Percentiles rank a stretch among this genome's conserved stretches.
These are phyloP conservation scores for Ascaphus truei DNA, from an alignment of 2,113 vertebrate genomes.

Conservation along the genomic window DNA sequence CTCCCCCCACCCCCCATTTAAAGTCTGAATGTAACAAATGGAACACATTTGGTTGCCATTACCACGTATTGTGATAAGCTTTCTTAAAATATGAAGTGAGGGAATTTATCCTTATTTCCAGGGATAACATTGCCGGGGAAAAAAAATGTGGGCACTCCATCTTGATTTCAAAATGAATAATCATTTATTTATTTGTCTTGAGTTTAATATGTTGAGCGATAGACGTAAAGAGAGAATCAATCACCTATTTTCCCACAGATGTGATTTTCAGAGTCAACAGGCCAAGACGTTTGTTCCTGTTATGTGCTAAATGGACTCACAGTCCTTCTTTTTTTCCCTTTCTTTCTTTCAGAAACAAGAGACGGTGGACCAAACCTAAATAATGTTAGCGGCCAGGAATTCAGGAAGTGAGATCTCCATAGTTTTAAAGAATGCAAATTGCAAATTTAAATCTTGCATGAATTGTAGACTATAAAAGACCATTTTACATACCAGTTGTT, in stretches of 20 bases:
- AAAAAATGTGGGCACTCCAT: conserved; percentile 45
- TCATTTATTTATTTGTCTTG: conserved; percentile 44
- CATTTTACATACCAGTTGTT: too few relatives aligned
- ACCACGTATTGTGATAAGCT: conserved; percentile 46
- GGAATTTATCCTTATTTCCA: conserved; percentile 60
- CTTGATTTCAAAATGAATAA: conserved; percentile 48
- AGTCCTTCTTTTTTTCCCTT: too few relatives aligned
- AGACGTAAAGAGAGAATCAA: neutral
- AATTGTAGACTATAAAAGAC: too few relatives aligned
- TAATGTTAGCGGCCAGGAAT: too few relatives aligned
- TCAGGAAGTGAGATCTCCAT: too few relatives aligned
- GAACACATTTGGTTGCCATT: conserved; percentile 60
- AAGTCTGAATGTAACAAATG: conserved; percentile 41
- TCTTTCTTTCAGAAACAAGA: too few relatives aligned
- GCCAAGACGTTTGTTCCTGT: neutral
- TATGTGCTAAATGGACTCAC: neutral
- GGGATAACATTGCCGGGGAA: conserved; percentile 47
- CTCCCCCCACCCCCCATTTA: neutral
- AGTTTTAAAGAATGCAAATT: too few relatives aligned
- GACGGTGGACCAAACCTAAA: too few relatives aligned
- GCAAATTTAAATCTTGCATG: too few relatives aligned
- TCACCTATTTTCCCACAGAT: neutral
- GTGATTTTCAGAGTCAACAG: conserved; percentile 9
- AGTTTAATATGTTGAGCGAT: conserved; percentile 16
- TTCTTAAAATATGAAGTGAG: conserved; percentile 47